Percentiles rank a stretch among this genome's conserved stretches.
Conservation (phyloP, 2,797 vertebrate genomes). For the Anguilla obscura region DNA sequence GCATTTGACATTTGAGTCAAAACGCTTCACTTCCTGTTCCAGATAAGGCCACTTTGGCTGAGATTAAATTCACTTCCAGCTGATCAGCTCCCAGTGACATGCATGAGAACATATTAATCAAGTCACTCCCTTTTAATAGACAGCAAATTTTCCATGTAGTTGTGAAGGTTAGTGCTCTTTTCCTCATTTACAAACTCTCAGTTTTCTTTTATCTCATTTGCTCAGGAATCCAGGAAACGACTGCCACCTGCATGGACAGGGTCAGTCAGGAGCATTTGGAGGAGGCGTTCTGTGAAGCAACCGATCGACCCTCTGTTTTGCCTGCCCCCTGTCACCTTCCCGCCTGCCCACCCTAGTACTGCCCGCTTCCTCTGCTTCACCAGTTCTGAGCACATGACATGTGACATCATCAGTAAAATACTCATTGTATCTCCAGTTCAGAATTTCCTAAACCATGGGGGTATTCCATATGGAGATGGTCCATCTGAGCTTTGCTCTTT, state of each 20-base stretch:
- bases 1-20: background rate
- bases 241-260: constrained; percentile 74
- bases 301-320: constrained; percentile 49
- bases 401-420: constrained; percentile 4
- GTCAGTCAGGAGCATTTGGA: constrained; percentile 60
- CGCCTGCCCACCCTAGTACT: constrained; percentile 80
- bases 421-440: background rate
- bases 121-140: background rate
- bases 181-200: background rate
- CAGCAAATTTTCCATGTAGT: background rate
- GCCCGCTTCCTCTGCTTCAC: constrained; percentile 11
- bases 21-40: background rate
- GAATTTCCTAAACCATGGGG: background rate
- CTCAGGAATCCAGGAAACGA: constrained; percentile 72
- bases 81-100: background rate
- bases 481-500: background rate
- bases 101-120: background rate
- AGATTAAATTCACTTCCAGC: background rate
- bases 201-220: constrained; percentile 10
- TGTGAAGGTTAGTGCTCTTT: background rate
- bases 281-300: constrained; percentile 67
- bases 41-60: background rate
- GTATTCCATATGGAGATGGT: background rate
- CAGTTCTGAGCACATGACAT: background rate
- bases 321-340: constrained; percentile 68